Percentiles rank a stretch among this genome's conserved stretches.
These are phyloP conservation scores for Eptatretus atami DNA, from an alignment of 2,797 vertebrate species.

Conservation along the genomic window DNA sequence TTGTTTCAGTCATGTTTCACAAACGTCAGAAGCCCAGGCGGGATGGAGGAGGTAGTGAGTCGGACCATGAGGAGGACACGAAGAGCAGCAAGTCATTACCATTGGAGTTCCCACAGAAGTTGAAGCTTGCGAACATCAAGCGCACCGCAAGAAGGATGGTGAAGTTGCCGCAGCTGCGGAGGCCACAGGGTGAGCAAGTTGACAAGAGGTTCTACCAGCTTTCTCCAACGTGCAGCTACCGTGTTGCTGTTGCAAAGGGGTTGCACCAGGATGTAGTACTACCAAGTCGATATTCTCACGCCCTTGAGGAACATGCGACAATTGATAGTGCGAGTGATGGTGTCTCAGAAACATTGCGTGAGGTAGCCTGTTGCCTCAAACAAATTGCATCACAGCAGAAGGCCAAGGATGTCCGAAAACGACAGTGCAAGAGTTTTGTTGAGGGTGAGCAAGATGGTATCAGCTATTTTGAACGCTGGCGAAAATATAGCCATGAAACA, in stretches of 20 bases:
- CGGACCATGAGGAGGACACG: no score
- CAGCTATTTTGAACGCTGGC: constrained; percentile 3
- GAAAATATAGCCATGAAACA: not conserved
- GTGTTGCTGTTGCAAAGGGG: constrained; percentile 2
- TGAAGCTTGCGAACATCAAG: not conserved
- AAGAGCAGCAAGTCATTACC: no score
- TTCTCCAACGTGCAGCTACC: not conserved
- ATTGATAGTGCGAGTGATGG: constrained; percentile 2
- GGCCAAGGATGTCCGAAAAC: constrained; percentile 2
- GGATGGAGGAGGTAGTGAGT: no score
- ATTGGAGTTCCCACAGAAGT: not conserved
- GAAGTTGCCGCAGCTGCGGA: not conserved
- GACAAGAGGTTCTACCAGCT: constrained; percentile 1
- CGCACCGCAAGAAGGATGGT: not conserved
- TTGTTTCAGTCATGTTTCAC: no score
- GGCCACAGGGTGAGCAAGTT: not conserved
- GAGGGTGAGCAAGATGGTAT: no score
- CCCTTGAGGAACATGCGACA: constrained; percentile 1
- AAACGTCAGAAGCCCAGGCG: no score
- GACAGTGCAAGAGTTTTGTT: not conserved
- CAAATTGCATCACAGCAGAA: constrained; percentile 4
- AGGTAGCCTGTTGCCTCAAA: constrained; percentile 1
- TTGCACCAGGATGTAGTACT: not conserved
- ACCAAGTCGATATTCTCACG: not conserved
- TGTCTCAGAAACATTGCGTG: not conserved